Evolutionary conservation across 2,888 invertebrate genomes (phyloP), one percentile per base, ranked within the genome.

Genomic region (Spilosoma lubricipeda): DNA sequence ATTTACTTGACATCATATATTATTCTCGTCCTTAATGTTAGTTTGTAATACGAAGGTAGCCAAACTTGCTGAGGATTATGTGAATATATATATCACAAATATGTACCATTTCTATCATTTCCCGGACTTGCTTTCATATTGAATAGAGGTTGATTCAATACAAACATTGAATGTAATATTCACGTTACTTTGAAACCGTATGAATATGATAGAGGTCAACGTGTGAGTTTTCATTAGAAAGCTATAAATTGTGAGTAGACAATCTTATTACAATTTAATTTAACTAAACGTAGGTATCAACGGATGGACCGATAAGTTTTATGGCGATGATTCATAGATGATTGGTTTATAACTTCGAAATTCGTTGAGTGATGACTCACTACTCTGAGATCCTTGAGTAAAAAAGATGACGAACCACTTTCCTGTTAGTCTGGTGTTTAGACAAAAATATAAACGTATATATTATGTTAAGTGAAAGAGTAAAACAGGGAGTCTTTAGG

Each of bases 291-390:
- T 33, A 65, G 23, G 45, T 63, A 45, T 68, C 36, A 45, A 73
- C 66, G 68, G 15, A 69, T 27, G 13, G 39, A n/a, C 48, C 64
- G 52, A 69, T 68, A 69, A 69, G 27, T 69, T 73, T 64, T 67
- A 67, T 68, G 73, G 59, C 74, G 71, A 84, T 85, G 84, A 84
- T 67, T 84, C 80, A 85, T 75, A 79, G 74, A 76, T 77, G 79
- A 84, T 80, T 80, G 84, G 76, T 78, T 83, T 77, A 77, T 74
- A 75, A 74, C 77, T 82, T 72, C 70, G 77, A 78, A 76, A 77
- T 77, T 75, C 71, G 75, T 79, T 76, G 33, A 78, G 68, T 74
- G 77, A 78, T 77, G 80, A 80, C 78, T 77, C 80, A 77, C 72
- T 64, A 36, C 63, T 69, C 68, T 70, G 80, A 74, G 75, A 80